Evolutionary conservation across 2,113 vertebrate genomes (phyloP).

Genomic region (Pygoscelis adeliae): DNA sequence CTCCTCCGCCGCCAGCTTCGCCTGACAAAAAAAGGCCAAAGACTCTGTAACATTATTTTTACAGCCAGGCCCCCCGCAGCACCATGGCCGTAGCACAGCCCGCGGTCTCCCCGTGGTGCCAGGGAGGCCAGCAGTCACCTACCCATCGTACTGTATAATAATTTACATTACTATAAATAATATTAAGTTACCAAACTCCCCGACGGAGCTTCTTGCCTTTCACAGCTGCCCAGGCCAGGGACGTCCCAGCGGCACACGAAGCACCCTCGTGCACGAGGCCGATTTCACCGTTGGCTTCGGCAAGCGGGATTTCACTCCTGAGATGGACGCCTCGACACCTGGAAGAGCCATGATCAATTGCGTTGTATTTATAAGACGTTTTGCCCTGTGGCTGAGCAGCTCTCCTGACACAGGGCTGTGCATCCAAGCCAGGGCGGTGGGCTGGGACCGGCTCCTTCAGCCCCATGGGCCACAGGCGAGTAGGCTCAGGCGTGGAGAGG

Average conservation of each 20-base stretch:
- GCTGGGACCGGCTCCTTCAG: not conserved
- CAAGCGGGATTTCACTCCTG: rapidly evolving
- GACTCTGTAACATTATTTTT: rapidly evolving
- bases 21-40: rapidly evolving
- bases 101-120: rapidly evolving
- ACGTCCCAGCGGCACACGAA: rapidly evolving
- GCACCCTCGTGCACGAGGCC: rapidly evolving
- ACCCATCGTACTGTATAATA: rapidly evolving
- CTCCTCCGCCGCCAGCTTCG: not conserved
- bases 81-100: rapidly evolving
- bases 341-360: rapidly evolving
- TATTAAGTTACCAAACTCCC: not conserved
- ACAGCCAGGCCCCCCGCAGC: rapidly evolving
- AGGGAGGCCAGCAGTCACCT: not conserved
- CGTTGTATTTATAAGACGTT: rapidly evolving
- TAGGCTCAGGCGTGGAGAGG: rapidly evolving
- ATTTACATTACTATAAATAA: not conserved
- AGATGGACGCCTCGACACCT: rapidly evolving
- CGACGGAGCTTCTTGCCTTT: not conserved
- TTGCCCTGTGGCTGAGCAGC: rapidly evolving
- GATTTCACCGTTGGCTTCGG: rapidly evolving
- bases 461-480: rapidly evolving
- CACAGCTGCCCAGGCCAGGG: rapidly evolving
- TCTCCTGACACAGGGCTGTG: no score
- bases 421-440: rapidly evolving